phyloP scores from a whole-genome alignment of 2,797 vertebrate genomes.

The Cirrhinus molitorella region DNA sequence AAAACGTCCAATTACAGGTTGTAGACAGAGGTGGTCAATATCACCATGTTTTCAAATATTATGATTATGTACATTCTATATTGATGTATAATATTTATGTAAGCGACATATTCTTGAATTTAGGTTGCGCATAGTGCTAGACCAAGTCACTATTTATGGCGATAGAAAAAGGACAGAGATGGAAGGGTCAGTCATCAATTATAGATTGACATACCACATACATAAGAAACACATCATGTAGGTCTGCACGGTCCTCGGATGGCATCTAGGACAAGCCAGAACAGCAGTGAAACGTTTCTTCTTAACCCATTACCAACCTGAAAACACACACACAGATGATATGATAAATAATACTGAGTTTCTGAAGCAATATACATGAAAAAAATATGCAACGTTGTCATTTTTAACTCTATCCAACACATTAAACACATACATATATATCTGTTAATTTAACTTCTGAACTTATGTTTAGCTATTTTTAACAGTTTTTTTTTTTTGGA shows the following conservation, averaged over 20 bases:
- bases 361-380: not conserved
- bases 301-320: not conserved
- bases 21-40: not conserved
- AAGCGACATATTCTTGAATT: slow-evolving; percentile 14
- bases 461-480: too few species aligned
- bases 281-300: slow-evolving; percentile 4
- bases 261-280: slow-evolving; percentile 3
- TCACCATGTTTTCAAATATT: not conserved
- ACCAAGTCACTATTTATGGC: slow-evolving; percentile 46
- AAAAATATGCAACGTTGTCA: not conserved
- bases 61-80: not conserved
- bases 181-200: slow-evolving; percentile 66
- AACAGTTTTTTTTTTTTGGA: too few species aligned
- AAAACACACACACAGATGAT: not conserved
- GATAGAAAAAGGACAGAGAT: slow-evolving; percentile 42
- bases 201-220: slow-evolving; percentile 70
- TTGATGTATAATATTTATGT: slow-evolving; percentile 1
- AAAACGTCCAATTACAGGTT: not conserved
- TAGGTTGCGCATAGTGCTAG: not conserved
- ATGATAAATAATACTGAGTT: not conserved
- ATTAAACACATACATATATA: too few species aligned
- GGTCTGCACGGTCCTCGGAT: not conserved
- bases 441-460: too few species aligned
- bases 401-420: not conserved
- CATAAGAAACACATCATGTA: slow-evolving; percentile 72